Evolutionary conservation across 2,888 invertebrate species (phyloP), one percentile per base, ranked within the genome.

Genomic region (Papilio elwesi): DNA sequence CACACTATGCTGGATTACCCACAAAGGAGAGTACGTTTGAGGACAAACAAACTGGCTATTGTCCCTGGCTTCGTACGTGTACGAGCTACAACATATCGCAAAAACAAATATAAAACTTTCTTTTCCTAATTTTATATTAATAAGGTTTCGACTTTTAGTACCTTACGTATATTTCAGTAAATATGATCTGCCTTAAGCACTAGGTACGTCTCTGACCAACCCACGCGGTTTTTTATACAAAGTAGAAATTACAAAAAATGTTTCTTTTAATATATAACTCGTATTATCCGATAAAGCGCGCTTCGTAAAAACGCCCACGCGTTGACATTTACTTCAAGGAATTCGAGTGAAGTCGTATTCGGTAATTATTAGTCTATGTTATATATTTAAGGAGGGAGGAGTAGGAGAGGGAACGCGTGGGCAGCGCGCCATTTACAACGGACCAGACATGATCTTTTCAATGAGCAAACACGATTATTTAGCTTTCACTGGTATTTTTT

Each of bases 301-400:
- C 53, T 52, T 68, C 51, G 55, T 70, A 53, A 51, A 12, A 66
- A 65, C 81, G 66, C 84, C 81, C 76, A 81, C 81, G 75, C 75
- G 36, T 66, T 81, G 81, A 79, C 80, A 80, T 82, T 81, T 83
- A 65, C 65, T 66, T 65, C 64, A 59, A 71, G 74, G 70, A 74
- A 74, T 76, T 74, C 57, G 64, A 71, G 74, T 70, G 73, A 75
- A 72, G 78, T 70, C 77, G 79, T 78, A 78, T 59, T 76, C 62
- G 71, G 74, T 79, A 81, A 82, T 82, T 83, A 78, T 78, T 73
- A 80, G 76, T 79, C 79, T 75, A 79, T 78, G 71, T 78, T 76
- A 77, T 75, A 79, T 68, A 74, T 71, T 77, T 78, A 75, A 76
- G 74, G 43, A 43, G 74, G 76, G n/a, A n/a, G n/a, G n/a, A n/a